Conservation (phyloP, 2,888 invertebrate genomes). For the Dicyrtoma fusca region DNA sequence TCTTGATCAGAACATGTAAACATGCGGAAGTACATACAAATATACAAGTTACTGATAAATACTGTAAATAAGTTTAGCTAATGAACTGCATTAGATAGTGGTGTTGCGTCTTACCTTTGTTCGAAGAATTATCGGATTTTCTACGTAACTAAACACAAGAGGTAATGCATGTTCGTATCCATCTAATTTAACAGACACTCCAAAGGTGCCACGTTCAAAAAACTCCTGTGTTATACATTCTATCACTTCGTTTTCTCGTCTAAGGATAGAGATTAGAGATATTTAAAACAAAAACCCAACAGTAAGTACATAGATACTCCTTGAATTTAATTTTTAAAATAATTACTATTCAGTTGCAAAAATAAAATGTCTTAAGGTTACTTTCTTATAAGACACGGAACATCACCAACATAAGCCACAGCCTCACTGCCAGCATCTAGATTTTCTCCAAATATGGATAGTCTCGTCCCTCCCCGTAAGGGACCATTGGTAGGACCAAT, state of each 20-base stretch:
- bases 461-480: constrained; percentile 18
- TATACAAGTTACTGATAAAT: too few relatives aligned
- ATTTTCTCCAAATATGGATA: constrained; percentile 19
- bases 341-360: too few relatives aligned
- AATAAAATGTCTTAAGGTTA: background rate
- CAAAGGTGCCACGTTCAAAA: constrained; percentile 15
- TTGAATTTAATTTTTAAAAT: background rate
- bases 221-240: constrained; percentile 9
- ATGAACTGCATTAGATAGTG: too few relatives aligned
- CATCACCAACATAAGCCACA: constrained; percentile 15
- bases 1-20: background rate
- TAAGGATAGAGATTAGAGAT: too few relatives aligned
- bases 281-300: too few relatives aligned
- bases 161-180: constrained; percentile 14
- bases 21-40: background rate
- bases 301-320: background rate
- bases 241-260: constrained; percentile 13
- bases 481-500: constrained; percentile 26
- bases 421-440: constrained; percentile 17
- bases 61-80: background rate
- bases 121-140: constrained; percentile 22
- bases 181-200: background rate
- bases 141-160: constrained; percentile 17
- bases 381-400: constrained; percentile 13
- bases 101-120: constrained; percentile 15